Conservation (phyloP, 2,797 vertebrate genomes). For the Tinamus major region DNA sequence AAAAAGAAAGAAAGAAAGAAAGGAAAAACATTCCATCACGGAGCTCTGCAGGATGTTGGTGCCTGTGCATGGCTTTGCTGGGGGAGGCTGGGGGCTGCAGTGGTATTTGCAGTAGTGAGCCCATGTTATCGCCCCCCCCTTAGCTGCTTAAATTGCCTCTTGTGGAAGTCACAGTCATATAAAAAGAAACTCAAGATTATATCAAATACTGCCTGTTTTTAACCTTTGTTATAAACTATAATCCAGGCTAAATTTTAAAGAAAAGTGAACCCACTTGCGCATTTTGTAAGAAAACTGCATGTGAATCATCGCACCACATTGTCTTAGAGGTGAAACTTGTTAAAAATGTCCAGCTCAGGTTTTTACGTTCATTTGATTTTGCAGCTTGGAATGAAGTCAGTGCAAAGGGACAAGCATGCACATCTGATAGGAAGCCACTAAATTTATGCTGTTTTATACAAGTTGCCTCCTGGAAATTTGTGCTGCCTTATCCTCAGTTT, state of each 20-base stretch:
- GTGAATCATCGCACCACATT: background rate
- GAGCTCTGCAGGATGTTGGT: constrained; percentile 10
- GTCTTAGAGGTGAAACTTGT: background rate
- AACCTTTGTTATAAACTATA: background rate
- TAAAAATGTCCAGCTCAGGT: background rate
- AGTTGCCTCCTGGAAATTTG: background rate
- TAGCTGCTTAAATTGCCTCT: background rate
- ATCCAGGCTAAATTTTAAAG: background rate
- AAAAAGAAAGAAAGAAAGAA: no score
- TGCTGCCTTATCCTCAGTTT: background rate
- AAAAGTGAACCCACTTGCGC: background rate
- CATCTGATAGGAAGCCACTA: background rate
- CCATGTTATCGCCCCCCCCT: constrained; percentile 83
- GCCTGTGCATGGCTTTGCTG: background rate
- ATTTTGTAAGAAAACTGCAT: background rate
- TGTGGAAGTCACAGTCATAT: background rate
- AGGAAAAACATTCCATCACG: background rate
- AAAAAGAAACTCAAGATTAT: background rate
- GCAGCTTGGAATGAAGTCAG: background rate
- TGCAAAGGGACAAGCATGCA: background rate
- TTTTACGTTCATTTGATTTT: background rate
- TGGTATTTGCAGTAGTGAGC: constrained; percentile 80
- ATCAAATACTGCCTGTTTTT: background rate
- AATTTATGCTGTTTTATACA: background rate
- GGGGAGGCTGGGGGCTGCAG: constrained; percentile 62